Base-by-base conservation (phyloP, 92 coral and sea anemone genomes). In the Epizoanthus rinbou region DNA sequence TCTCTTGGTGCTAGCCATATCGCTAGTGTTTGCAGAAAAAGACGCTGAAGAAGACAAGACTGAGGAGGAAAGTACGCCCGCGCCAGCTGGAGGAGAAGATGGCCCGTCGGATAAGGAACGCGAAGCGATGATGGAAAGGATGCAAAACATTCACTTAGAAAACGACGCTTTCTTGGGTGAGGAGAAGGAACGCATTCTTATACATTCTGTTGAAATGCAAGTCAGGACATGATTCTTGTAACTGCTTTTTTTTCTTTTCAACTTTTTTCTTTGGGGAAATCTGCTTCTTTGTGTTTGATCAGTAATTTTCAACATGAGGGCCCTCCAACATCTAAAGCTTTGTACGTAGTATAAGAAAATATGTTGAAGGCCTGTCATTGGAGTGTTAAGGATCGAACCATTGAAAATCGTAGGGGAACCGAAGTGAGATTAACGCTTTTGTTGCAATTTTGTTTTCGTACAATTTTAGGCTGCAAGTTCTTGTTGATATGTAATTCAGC, bases 161-260 rank as follows among this genome's bases (percentile, higher is more conserved):
- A 93, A 93, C 69, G 98, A 93, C 52, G 98, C 98, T 18, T 93
- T 93, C 67, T 85, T 93, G 74, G 98, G 98, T 93, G 56, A 93
- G 91, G 39, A 7, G 53, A 72, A 43, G 6, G 16, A 5, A 4
- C 11, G 47, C 11, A 33, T 15, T 33, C 22, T 3, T 67, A 4
- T 33, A 28, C 31, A 17, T 25, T 37, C 18, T 3, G 43, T 28
- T 65, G 10, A 5, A 9, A 17, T 14, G 18, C 18, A 65, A 24
- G 7, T 24, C 70, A 28, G 16, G 5, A 1, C 4, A 4, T 65
- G 23, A 25, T 9, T 65, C 2, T 65, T 5, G 37, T 24, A 23
- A 28, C 6, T 13, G 15, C 2, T 16, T 28, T 65, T 28, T 3
- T 24, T 2, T 65, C 70, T 50, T 50, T 50, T 50, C 13, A 15